Conservation (phyloP, 2,888 invertebrate genomes). For the Drosophila subsilvestris region DNA sequence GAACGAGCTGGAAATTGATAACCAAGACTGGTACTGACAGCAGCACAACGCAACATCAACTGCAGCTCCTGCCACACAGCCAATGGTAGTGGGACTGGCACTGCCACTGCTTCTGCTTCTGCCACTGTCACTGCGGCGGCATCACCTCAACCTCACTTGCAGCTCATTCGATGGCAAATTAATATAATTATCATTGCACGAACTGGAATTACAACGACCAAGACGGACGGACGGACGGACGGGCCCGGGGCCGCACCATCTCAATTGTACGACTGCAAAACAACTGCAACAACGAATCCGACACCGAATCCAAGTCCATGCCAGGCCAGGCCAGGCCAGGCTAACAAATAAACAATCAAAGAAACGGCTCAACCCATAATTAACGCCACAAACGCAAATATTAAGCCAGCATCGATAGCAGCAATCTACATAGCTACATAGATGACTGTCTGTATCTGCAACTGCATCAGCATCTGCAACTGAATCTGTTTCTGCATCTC, state of each 20-base stretch:
- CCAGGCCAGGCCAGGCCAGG: neutral
- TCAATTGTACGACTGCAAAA: conserved; percentile 52
- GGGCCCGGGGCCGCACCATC: conserved; percentile 16
- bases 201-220: conserved; percentile 75
- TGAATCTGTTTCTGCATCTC: conserved; percentile 19
- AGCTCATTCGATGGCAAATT: conserved; percentile 77
- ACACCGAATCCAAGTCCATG: conserved; percentile 4
- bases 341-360: conserved; percentile 77
- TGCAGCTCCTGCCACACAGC: conserved; percentile 21
- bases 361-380: conserved; percentile 74
- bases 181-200: conserved; percentile 80
- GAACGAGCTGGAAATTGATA: conserved; percentile 57
- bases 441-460: conserved; percentile 35
- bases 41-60: conserved; percentile 32
- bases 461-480: conserved; percentile 24
- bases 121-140: conserved; percentile 9
- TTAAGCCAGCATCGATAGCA: conserved; percentile 67
- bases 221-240: neutral
- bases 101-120: conserved; percentile 31
- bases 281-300: conserved; percentile 23
- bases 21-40: conserved; percentile 53
- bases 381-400: conserved; percentile 80
- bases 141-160: conserved; percentile 57
- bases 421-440: conserved; percentile 61
- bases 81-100: too few relatives aligned